These are phyloP conservation scores for Catharus minimus DNA, from an alignment of 2,113 vertebrate species.

Conservation along the genomic window DNA sequence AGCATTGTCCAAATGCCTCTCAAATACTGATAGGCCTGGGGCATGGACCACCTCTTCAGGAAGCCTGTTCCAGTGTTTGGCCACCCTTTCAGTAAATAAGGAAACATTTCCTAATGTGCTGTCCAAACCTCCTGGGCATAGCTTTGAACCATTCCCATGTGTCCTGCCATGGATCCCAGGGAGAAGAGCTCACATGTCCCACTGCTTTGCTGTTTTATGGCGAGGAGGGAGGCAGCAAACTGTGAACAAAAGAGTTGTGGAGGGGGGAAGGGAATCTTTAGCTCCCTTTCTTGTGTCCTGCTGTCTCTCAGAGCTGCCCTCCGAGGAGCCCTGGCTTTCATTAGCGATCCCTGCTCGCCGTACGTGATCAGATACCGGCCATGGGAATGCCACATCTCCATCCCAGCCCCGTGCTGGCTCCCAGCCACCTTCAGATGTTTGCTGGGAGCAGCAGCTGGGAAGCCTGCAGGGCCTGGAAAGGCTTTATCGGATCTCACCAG, in stretches of 20 bases:
- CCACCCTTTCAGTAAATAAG: neutral
- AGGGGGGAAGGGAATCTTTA: neutral
- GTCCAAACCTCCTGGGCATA: rapidly evolving
- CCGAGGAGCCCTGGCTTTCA: neutral
- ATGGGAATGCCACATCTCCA: neutral
- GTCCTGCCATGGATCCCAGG: neutral
- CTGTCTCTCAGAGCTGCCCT: neutral
- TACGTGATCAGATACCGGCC: neutral
- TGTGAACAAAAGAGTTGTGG: neutral
- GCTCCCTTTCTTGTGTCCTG: neutral
- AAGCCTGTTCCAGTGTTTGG: neutral
- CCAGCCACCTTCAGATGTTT: neutral
- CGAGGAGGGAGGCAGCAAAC: neutral
- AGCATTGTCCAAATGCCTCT: neutral
- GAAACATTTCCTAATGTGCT: neutral
- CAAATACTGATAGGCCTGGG: neutral
- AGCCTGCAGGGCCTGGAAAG: neutral
- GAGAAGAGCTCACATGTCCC: neutral
- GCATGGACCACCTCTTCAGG: neutral
- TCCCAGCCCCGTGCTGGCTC: neutral
- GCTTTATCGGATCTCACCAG: neutral
- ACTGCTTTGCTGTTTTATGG: neutral
- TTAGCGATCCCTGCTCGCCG: neutral
- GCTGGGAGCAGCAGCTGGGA: neutral
- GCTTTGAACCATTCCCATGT: neutral